Conservation (phyloP, 1,140 invertebrate genomes). For the Cryptotermes secundus region DNA sequence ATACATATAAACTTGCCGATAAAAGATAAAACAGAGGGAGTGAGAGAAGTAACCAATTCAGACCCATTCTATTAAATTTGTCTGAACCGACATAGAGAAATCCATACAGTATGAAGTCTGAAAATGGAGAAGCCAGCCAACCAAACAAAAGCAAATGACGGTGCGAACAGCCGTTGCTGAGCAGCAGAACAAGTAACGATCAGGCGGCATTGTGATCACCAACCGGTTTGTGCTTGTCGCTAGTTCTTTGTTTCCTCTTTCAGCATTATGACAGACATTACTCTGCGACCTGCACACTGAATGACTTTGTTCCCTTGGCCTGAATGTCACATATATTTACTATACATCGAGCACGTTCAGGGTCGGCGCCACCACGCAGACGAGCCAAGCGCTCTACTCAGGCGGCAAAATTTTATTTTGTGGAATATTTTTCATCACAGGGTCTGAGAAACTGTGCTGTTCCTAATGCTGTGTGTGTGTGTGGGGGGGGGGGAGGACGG, state of each 20-base stretch:
- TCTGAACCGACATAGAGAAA: background rate
- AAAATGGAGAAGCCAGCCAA: background rate
- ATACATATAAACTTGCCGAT: background rate
- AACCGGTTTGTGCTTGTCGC: background rate
- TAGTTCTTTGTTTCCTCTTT: background rate
- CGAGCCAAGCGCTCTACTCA: no score
- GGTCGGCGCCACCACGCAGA: no score
- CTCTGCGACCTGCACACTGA: background rate
- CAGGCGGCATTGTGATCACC: background rate
- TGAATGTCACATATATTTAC: background rate
- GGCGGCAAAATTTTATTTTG: no score
- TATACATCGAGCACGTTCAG: no score
- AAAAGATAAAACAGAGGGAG: background rate
- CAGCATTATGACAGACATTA: background rate
- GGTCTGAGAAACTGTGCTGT: no score
- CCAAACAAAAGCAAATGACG: background rate
- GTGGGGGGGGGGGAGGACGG: no score
- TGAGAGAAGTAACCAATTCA: background rate
- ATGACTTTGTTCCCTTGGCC: background rate
- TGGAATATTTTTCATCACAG: no score
- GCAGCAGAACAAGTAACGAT: background rate
- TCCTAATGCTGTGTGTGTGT: no score
- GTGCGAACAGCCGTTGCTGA: background rate
- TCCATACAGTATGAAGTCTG: background rate
- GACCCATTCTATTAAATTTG: background rate